Base-by-base conservation (phyloP, 2,888 invertebrate genomes). In the Drosophila mettleri region DNA sequence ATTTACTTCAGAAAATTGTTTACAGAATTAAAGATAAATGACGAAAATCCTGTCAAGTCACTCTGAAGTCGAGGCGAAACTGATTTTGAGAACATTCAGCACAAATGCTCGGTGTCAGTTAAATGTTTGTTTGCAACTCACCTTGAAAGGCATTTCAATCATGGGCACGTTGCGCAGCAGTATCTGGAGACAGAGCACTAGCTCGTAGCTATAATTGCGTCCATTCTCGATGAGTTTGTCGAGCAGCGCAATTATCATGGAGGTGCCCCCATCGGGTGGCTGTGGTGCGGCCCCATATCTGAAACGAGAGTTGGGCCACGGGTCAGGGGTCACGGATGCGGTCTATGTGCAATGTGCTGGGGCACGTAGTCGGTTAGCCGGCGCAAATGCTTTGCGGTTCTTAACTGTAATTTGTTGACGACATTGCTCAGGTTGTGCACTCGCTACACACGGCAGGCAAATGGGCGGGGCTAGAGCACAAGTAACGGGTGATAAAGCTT, bases 111-210 rank as follows among this genome's bases (percentile, higher is more conserved):
- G 3, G 18, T 20, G n/a, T 27, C 33, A n/a, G 33, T 24, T 20
- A 9, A 39, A 7, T 39, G n/a, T 22, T 34, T 27, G n/a, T 20
- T 16, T 46, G 12, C 7, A 74, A 74, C 86, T 84, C 75, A 92
- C 92, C 90, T 91, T 91, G 60, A 83, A 92, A 43, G 94, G 93
- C 69, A 95, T 92, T 73, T 91, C 92, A 20, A 95, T 93, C 66
- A 91, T 93, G 1, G 95, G 94, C 14, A 95, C 93, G 5, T 94
- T 95, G 83, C 96, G 93, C 51, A 96, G 87, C 5, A 96, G 89
- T 31, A 96, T 88, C 81, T 94, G 95, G 16, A 96, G 92, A 88
- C 96, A 96, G 3, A 94, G 93, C 0, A 96, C 94, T 57, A 96
- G 91, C 88, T 96, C 95, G 81, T 94, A 95, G 0, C 95, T 95